phyloP scores from a whole-genome alignment of 2,888 invertebrate species.

The Plagiodera versicolora region DNA sequence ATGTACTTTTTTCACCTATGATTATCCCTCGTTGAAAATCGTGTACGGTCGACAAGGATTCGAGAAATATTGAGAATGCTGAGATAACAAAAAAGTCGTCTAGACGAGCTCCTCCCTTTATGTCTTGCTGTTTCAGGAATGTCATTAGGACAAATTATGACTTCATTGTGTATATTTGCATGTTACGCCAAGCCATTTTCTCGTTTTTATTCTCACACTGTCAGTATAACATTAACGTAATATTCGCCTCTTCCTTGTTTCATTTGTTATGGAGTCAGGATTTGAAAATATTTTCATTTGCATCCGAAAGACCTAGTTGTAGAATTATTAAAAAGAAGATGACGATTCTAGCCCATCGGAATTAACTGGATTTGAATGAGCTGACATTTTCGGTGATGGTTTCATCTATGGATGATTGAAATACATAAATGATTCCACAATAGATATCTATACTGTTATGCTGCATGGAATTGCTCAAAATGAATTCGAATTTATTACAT shows the following conservation, averaged over 20 bases:
- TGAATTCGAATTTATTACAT: slow-evolving; percentile 15
- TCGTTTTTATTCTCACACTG: neutral
- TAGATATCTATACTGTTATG: neutral
- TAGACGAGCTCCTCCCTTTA: neutral
- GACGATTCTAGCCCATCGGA: neutral
- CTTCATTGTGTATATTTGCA: slow-evolving; percentile 14
- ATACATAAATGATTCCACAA: neutral
- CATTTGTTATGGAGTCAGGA: neutral
- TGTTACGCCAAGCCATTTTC: neutral
- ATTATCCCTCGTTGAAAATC: too few species aligned
- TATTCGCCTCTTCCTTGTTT: neutral
- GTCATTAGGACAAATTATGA: slow-evolving; percentile 20
- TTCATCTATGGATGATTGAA: too few species aligned
- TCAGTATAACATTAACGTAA: neutral
- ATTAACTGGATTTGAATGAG: too few species aligned
- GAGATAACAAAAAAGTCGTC: neutral
- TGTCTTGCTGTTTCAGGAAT: slow-evolving; percentile 4
- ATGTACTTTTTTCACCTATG: too few species aligned
- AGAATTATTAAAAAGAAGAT: neutral
- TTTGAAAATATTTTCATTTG: neutral
- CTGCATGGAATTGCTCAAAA: slow-evolving; percentile 8
- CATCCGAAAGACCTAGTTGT: neutral
- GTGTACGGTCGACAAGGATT: too few species aligned
- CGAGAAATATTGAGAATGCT: too few species aligned
- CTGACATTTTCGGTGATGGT: too few species aligned